Evolutionary conservation across 2,888 invertebrate genomes (phyloP), one percentile per base, ranked within the genome.

Genomic region (Blera fallax): DNA sequence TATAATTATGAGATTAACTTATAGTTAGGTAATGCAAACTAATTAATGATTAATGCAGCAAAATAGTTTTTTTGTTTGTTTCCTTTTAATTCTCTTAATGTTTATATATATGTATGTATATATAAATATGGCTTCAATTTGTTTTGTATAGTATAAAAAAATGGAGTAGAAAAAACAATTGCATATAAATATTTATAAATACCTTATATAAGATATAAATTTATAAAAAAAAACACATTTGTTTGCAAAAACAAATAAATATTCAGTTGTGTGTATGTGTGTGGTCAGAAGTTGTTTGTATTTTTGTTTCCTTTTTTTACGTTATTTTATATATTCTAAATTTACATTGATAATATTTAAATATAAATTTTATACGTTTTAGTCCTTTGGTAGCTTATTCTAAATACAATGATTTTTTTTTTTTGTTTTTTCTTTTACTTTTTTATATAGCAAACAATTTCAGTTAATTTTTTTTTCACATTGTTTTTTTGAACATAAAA

Each of bases 371-470:
- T 85, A 58, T 79, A 74, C 64, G 79, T 72, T 81, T 85, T 80
- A 72, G 85, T 85, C 85, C 85, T 85, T 85, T 85, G 85, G 85
- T 85, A 85, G 77, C 85, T 81, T 81, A 85, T 72, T 62, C 85
- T 85, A 85, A 43, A 81, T 81, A 81, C 76, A 72, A 80, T 84
- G 56, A 80, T 48, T 56, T 32, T 37, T 14, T 69, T 27, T 58
- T 40, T 34, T 43, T 74, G 43, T 52, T 10, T 77, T 40, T 58
- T 27, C 32, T 21, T 52, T 29, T 64, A 29, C 21, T 11, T 58
- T 58, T 70, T 48, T 56, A 34, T 58, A 45, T 65, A 65, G 58
- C 58, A 67, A 77, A 77, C 77, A 72, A 11, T 16, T 50, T 73
- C 7, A 65, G 14, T 72, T 62, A 1, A 48, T 60, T 48, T 62